phyloP scores from a whole-genome alignment of 2,888 invertebrate species.

The Listrodromus nycthemerus region DNA sequence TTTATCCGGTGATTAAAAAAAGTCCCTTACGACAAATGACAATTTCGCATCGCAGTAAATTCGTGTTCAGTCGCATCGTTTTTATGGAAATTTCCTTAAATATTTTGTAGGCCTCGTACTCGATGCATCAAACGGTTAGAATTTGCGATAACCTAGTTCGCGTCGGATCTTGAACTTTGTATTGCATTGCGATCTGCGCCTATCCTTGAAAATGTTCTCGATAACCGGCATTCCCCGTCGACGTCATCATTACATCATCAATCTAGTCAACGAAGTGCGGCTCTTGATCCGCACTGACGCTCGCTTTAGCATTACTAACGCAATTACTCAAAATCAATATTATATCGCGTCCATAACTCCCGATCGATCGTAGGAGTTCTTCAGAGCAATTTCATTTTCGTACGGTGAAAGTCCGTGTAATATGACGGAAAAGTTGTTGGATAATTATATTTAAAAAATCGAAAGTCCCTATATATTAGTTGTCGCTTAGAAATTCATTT shows the following conservation, averaged over 20 bases:
- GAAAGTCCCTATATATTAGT: no score
- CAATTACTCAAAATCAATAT: constrained; percentile 20
- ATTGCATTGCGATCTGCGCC: constrained; percentile 34
- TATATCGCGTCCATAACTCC: constrained; percentile 18
- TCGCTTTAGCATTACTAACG: constrained; percentile 32
- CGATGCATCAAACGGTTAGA: not conserved
- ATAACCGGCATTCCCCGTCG: constrained; percentile 55
- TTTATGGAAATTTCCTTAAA: not conserved
- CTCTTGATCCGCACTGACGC: constrained; percentile 27
- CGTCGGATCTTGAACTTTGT: constrained; percentile 50
- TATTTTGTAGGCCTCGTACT: not conserved
- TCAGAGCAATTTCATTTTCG: not conserved
- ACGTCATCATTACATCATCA: constrained; percentile 49
- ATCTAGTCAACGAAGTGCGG: constrained; percentile 45
- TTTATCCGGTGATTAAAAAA: not conserved
- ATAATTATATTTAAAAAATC: no score
- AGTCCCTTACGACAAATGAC: not conserved
- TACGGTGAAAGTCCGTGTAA: not conserved
- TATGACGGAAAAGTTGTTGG: no score
- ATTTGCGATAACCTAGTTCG: constrained; percentile 50
- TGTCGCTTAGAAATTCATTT: constrained; percentile 55
- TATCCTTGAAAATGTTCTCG: constrained; percentile 65
- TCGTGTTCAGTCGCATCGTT: not conserved
- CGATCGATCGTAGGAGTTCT: not conserved
- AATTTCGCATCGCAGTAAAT: not conserved